These are phyloP conservation scores for Petrolisthes cinctipes DNA, from an alignment of 2,888 invertebrate species.

Conservation along the genomic window DNA sequence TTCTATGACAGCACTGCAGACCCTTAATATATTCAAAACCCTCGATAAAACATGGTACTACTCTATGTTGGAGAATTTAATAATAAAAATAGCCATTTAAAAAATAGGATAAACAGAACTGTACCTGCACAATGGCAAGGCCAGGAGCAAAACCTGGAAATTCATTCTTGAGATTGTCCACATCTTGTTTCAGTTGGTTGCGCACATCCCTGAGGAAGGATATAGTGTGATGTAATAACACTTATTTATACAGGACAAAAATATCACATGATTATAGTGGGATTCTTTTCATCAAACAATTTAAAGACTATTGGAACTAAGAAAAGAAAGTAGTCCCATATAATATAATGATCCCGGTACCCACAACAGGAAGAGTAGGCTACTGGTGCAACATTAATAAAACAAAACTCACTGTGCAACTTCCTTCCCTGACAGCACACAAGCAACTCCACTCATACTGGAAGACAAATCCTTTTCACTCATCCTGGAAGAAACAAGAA, in stretches of 20 bases:
- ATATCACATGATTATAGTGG: not conserved
- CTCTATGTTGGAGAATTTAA: not conserved
- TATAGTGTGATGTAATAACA: not conserved
- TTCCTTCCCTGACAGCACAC: slow-evolving; percentile 61
- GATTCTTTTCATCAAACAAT: not conserved
- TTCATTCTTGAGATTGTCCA: slow-evolving; percentile 46
- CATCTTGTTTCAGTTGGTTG: slow-evolving; percentile 49
- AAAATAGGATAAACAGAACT: not conserved
- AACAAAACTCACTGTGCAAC: slow-evolving; percentile 60
- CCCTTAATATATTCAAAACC: not conserved
- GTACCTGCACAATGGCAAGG: slow-evolving; percentile 82
- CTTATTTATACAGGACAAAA: not conserved
- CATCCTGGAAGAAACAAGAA: slow-evolving; percentile 44
- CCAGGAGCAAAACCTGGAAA: slow-evolving; percentile 71
- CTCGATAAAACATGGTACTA: not conserved
- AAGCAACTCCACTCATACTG: slow-evolving; percentile 20
- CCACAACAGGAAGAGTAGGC: not conserved
- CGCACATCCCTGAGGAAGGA: slow-evolving; percentile 59
- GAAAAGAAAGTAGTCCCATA: not conserved
- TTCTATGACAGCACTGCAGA: not conserved
- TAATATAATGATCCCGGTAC: not conserved
- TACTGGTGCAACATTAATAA: not conserved
- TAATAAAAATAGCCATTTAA: not conserved
- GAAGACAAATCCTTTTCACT: not conserved
- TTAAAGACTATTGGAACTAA: not conserved